phyloP scores from a whole-genome alignment of 2,113 vertebrate species.

The Coptodon rendalli region DNA sequence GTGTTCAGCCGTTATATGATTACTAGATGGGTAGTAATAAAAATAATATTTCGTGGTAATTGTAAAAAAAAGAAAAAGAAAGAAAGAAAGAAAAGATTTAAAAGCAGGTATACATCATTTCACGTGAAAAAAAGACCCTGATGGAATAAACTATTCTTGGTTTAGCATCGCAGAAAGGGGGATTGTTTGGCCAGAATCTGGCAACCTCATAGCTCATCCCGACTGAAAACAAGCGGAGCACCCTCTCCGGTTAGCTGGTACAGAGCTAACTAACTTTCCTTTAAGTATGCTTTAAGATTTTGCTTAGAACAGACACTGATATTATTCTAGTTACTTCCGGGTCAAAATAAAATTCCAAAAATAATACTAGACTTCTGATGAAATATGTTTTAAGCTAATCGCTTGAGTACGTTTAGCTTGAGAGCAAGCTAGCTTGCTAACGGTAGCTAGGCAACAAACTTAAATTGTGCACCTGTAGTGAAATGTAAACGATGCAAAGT shows the following conservation, averaged over 20 bases:
- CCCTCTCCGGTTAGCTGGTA: not conserved
- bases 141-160: not conserved
- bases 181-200: not conserved
- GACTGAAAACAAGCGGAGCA: constrained; percentile 32
- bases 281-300: constrained; percentile 1
- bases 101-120: not conserved
- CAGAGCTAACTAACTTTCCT: not conserved
- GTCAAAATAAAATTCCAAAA: not conserved
- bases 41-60: not conserved
- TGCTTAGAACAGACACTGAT: not conserved
- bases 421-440: constrained; percentile 10
- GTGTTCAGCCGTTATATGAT: not conserved
- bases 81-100: not conserved
- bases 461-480: not conserved
- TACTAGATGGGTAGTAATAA: not conserved
- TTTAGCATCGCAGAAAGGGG: not conserved
- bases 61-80: not conserved
- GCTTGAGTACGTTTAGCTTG: not conserved
- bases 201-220: constrained; percentile 23
- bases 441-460: not conserved
- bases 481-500: not conserved
- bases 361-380: not conserved
- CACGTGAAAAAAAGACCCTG: not conserved
- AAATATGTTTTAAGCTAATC: not conserved
- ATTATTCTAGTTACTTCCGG: not conserved